Evolutionary conservation across 2,888 invertebrate genomes (phyloP), one percentile per base, ranked within the genome.

Genomic region (Eucera pruinosa): DNA sequence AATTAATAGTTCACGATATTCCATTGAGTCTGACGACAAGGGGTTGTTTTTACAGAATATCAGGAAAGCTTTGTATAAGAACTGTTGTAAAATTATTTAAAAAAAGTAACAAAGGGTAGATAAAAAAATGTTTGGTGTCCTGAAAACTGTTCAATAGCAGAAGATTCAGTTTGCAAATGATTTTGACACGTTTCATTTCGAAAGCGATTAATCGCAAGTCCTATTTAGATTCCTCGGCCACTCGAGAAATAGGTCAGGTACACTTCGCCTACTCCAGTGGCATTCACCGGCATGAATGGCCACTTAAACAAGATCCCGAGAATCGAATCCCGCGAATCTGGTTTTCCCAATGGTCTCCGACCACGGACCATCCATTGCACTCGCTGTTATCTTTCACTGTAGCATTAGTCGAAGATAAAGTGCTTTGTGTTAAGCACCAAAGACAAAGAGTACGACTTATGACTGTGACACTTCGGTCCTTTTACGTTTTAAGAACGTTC

Each of bases 211-310:
- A 77, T 80, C 58, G 73, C 11, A 41, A 70, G 60, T 47, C 36
- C 57, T 39, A 61, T 62, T 64, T 33, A 67, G 58, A 43, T 33
- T 48, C 25, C 41, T 45, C 9, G 27, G 20, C 48, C 58, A 52
- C 61, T 74, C 27, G 48, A 54, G 36, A 84, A 75, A 84, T 75
- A 72, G 85, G 85, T 80, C 82, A 68, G 80, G 77, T 61, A 83
- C 71, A 66, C 68, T 83, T 78, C 60, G 70, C 48, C 43, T 73
- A 77, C 69, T 77, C 50, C 36, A 57, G 55, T 25, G 30, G 78
- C 65, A 69, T 74, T 77, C 75, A 71, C 15, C 66, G 57, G 69
- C 66, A 50, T 81, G 84, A 85, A 84, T 80, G 66, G 67, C 50
- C 64, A 74, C 62, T 85, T 60, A 64, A 74, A 76, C 48, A 67